Evolutionary conservation across 37 sponge, comb jelly and placozoan genomes (phyloP).

Genomic region (Crambe crambe): DNA sequence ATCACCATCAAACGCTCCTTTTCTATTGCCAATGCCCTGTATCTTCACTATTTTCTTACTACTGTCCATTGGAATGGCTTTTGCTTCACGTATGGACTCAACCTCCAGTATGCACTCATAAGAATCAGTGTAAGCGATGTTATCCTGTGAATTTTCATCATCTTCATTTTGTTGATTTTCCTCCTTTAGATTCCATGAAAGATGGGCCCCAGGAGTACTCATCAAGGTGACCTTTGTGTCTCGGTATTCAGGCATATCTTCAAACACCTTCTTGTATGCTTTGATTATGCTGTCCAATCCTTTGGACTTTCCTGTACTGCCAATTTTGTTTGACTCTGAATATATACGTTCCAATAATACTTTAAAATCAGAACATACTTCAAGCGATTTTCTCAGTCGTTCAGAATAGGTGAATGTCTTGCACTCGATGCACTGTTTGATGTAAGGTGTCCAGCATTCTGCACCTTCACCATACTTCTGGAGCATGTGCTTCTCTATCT

Average conservation of each 20-base stretch:
- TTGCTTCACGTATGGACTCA: slow-evolving; percentile 10
- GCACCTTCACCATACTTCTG: slow-evolving; percentile 6
- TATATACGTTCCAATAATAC: too few relatives aligned
- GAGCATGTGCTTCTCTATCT: slow-evolving; percentile 34
- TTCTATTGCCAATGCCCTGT: slow-evolving; percentile 48
- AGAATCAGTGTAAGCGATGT: background rate
- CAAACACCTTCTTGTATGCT: slow-evolving; percentile 28
- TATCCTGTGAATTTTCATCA: too few relatives aligned
- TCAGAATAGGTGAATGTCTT: slow-evolving; percentile 22
- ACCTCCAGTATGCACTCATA: slow-evolving; percentile 27
- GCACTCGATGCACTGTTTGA: slow-evolving; percentile 58
- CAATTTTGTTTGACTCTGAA: background rate
- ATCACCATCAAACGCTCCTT: slow-evolving; percentile 69
- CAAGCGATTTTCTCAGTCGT: background rate
- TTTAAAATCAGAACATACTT: background rate
- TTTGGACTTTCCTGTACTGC: background rate
- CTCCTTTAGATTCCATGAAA: slow-evolving; percentile 19
- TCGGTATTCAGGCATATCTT: slow-evolving; percentile 13
- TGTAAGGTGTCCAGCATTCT: slow-evolving; percentile 71
- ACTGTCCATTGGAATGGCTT: slow-evolving; percentile 63
- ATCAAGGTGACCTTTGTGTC: slow-evolving; percentile 6
- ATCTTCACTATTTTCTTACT: slow-evolving; percentile 20
- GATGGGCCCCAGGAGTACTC: background rate
- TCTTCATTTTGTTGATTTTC: background rate
- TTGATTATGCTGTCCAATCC: slow-evolving; percentile 37